Evolutionary conservation across 2,888 invertebrate species (phyloP).

Genomic region (Meteorus cinctellus): DNA sequence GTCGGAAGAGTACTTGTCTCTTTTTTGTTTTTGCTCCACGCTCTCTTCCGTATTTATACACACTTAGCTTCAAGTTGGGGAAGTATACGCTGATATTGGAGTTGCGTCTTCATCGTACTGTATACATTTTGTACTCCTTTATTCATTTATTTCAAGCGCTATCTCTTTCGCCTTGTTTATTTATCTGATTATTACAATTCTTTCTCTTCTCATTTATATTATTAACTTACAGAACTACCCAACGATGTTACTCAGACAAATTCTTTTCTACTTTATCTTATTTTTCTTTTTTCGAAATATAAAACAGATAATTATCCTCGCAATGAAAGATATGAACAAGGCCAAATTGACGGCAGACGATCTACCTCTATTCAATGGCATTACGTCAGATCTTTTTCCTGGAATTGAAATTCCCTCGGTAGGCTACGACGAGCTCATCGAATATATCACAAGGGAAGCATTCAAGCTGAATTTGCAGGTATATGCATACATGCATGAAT

Average conservation of each 20-base stretch:
- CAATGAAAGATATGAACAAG: constrained; percentile 94
- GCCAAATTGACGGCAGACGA: constrained; percentile 90
- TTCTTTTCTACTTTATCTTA: neutral
- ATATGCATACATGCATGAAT: neutral
- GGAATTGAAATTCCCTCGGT: constrained; percentile 83
- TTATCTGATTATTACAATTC: neutral
- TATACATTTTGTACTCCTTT: neutral
- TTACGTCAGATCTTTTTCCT: constrained; percentile 91
- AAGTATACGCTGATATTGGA: neutral
- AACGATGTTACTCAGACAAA: neutral
- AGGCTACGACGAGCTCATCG: constrained; percentile 83
- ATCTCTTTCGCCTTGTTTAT: neutral
- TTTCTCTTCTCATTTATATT: neutral
- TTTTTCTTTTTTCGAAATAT: neutral
- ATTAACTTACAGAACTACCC: neutral
- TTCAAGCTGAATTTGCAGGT: constrained; percentile 80
- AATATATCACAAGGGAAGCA: constrained; percentile 77
- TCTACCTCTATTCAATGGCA: constrained; percentile 88
- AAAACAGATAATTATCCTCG: constrained; percentile 80
- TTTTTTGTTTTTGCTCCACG: neutral
- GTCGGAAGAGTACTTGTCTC: constrained; percentile 31
- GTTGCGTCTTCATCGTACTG: neutral
- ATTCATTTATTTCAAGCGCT: neutral
- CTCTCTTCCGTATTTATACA: neutral
- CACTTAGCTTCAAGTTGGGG: constrained; percentile 9